Base-by-base conservation (phyloP, 2,113 vertebrate species). In the Chaenogobius annularis region DNA sequence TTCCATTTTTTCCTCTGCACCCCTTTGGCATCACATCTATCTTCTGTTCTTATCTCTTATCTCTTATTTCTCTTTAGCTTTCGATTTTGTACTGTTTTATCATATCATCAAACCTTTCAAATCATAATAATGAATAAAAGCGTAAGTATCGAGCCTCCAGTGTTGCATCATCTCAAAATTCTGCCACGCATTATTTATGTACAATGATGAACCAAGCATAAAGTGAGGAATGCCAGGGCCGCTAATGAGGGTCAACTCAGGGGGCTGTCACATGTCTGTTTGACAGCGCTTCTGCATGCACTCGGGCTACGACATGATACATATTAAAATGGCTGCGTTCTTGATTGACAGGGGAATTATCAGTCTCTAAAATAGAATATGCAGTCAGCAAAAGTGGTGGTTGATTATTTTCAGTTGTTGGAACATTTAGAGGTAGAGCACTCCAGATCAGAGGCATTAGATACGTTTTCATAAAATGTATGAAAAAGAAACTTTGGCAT, bases 1-100 rank as follows among this genome's bases (percentile, higher is more conserved):
- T 72, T 77, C 73, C 55, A 17, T 64, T 75, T 83, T 74, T 63
- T 43, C 31, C 11, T 26, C 62, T 69, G 22, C 77, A 69, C 12
- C 58, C 67, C 23, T 64, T 69, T 59, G 62, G 75, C 75, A 54
- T 61, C 0, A 73, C 14, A n/a, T 74, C 37, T 58, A 26, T 58
- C 65, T 52, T 67, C 43, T 66, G 55, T 84, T 76, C 40, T 55
- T 37, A 31, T 48, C 12, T 31, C 64, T 81, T 11, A 26, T 66
- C n/a, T n/a, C n/a, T n/a, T n/a, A n/a, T 47, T 46, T 10, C 37
- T 22, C 7, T 2, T 46, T 22, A 46, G 40, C 22, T 58, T 1
- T 14, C 5, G 10, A 13, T 2, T 58, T 13, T 58, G 20, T 7
- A 22, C 11, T 50, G 1, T 54, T 13, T 15, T 50, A 0, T 19